A percentile compares a stretch with the other conserved stretches of the same genome.
Conservation (phyloP, 2,797 vertebrate genomes). For the Harpagifer antarcticus region DNA sequence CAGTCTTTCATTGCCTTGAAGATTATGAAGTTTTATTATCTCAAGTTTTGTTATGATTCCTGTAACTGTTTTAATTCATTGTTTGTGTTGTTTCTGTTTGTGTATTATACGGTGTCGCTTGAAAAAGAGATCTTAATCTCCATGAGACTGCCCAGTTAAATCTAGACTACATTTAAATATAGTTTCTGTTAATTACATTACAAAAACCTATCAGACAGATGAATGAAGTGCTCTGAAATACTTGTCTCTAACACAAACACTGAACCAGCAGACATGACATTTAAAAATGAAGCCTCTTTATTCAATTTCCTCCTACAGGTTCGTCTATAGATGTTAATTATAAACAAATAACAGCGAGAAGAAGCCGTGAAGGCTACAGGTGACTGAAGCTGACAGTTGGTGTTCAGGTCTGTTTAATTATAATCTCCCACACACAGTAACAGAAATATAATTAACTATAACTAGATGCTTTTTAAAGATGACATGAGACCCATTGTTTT, state of each 20-base stretch:
- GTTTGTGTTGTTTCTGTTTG: no score
- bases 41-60: no score
- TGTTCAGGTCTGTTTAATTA: conserved; percentile 21
- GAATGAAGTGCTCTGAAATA: not conserved
- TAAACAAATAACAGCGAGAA: conserved; percentile 9
- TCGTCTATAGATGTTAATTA: not conserved
- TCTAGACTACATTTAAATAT: no score
- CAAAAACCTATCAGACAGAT: not conserved
- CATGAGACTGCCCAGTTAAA: no score
- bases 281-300: not conserved
- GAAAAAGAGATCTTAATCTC: no score
- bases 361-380: conserved; percentile 13
- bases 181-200: not conserved
- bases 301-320: not conserved
- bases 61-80: no score
- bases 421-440: conserved; percentile 24
- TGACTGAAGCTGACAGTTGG: not conserved
- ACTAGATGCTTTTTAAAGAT: conserved; percentile 18
- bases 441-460: conserved; percentile 38
- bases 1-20: no score
- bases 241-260: not conserved
- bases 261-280: conserved; percentile 12
- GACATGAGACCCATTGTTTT: not conserved
- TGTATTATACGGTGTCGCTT: no score
- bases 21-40: no score